phyloP scores from a whole-genome alignment of 2,797 vertebrate species.

The Cossypha dichroa region DNA sequence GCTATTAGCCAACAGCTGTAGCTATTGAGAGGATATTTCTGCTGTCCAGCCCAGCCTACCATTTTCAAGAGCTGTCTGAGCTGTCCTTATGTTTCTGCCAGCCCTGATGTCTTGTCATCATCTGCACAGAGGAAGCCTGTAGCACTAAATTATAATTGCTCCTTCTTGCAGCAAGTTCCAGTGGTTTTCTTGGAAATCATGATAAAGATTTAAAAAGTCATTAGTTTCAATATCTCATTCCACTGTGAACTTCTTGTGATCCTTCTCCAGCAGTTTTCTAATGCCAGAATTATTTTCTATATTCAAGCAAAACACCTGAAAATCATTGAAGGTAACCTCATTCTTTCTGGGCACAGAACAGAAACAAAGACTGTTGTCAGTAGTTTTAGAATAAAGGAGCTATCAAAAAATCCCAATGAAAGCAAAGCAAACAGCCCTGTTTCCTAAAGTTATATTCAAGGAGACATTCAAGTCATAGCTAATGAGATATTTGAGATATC shows the following conservation, averaged over 20 bases:
- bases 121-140: not conserved
- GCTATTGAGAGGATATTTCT: not conserved
- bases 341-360: not conserved
- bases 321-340: not conserved
- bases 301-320: not conserved
- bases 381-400: not conserved
- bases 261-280: not conserved
- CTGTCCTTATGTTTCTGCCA: not conserved
- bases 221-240: not conserved
- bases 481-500: not conserved
- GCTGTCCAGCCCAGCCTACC: not conserved
- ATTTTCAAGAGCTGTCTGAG: not conserved
- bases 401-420: not conserved
- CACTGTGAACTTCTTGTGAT: not conserved
- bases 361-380: not conserved
- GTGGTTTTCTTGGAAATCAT: not conserved
- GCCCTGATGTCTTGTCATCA: not conserved
- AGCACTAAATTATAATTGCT: not conserved
- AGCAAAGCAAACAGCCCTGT: not conserved
- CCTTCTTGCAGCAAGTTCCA: not conserved
- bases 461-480: not conserved
- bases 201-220: not conserved
- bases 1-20: not conserved
- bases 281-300: not conserved
- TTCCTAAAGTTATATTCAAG: not conserved